Percentiles rank a stretch among this genome's conserved stretches.
Evolutionary conservation across 2,888 invertebrate species (phyloP).

Genomic region (Noctua janthe): DNA sequence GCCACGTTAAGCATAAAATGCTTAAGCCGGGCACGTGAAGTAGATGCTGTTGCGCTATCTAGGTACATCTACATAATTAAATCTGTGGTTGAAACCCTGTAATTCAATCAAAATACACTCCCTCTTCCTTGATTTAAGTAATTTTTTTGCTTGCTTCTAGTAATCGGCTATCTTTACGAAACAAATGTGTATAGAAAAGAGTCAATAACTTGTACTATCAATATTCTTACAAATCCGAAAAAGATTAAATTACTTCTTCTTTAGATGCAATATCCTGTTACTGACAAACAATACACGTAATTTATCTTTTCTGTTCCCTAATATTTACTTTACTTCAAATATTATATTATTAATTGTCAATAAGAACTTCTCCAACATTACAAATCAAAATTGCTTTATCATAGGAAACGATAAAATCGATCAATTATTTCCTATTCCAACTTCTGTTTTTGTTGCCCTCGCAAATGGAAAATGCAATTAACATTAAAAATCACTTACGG

Average conservation of each 20-base stretch:
- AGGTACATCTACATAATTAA: too few species aligned
- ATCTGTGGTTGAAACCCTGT: background rate
- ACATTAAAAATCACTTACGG: slow-evolving; percentile 66
- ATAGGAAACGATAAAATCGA: slow-evolving; percentile 12
- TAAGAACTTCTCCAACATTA: background rate
- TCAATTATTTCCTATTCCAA: slow-evolving; percentile 12
- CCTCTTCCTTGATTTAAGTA: background rate
- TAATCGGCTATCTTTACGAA: background rate
- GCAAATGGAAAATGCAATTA: slow-evolving; percentile 33
- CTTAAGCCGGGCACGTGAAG: too few species aligned
- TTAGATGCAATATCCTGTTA: background rate
- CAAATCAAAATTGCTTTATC: slow-evolving; percentile 2
- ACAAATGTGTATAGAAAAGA: background rate
- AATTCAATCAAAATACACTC: background rate
- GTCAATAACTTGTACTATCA: background rate
- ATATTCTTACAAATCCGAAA: background rate
- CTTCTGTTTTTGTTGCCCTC: background rate
- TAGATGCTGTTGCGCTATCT: too few species aligned
- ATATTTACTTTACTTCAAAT: background rate
- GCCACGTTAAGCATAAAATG: too few species aligned
- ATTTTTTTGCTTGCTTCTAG: background rate
- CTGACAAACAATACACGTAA: background rate
- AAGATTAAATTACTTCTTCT: background rate
- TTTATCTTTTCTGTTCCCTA: background rate
- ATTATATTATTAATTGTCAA: background rate